Percentiles rank a stretch among this genome's conserved stretches.
Evolutionary conservation across 2,113 vertebrate species (phyloP).

Genomic region (Dicaeum eximium): DNA sequence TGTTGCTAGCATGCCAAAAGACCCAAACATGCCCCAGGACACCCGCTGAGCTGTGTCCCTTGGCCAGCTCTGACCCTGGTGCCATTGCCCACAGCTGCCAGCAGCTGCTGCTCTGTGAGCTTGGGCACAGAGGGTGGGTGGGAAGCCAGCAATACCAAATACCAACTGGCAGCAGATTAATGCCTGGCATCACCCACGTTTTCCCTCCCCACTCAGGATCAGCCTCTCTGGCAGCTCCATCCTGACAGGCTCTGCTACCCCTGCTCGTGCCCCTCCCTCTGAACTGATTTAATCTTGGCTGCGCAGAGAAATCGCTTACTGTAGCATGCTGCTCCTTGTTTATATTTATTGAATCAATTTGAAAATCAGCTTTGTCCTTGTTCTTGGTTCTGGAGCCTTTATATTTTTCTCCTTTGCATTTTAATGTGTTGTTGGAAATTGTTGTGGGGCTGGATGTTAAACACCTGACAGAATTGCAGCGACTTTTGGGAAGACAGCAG

Average conservation of each 20-base stretch:
- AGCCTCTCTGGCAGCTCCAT: constrained; percentile 9
- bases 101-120: background rate
- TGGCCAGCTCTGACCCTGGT: background rate
- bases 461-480: background rate
- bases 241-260: background rate
- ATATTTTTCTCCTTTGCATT: constrained; percentile 26
- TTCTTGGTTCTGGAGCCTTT: constrained; percentile 28
- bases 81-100: background rate
- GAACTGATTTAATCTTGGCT: constrained; percentile 13
- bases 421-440: constrained; percentile 28
- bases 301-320: constrained; percentile 20
- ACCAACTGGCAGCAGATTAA: constrained; percentile 8
- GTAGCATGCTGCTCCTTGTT: constrained; percentile 45
- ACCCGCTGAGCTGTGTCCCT: background rate
- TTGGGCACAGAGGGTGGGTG: background rate
- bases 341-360: constrained; percentile 58
- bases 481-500: background rate
- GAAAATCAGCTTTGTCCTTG: constrained; percentile 64
- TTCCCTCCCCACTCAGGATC: background rate
- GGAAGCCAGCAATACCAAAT: background rate
- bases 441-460: constrained; percentile 1
- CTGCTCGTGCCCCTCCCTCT: background rate
- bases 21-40: background rate
- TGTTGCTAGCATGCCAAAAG: background rate
- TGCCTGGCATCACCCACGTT: background rate